Evolutionary conservation across 2,797 vertebrate genomes (phyloP).

Genomic region (Todus mexicanus): DNA sequence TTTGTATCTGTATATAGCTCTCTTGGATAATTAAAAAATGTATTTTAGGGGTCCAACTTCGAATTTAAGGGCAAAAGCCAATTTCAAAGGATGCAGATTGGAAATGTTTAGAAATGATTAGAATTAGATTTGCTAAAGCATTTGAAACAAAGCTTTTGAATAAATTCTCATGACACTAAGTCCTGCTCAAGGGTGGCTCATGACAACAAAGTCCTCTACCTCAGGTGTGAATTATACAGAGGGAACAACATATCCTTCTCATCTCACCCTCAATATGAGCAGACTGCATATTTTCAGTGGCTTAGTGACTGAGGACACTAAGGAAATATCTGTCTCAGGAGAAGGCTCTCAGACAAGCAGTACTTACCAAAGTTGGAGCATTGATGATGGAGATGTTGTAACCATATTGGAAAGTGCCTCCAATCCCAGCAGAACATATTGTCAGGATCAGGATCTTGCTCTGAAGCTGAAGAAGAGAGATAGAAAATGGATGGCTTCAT

Average conservation of each 20-base stretch:
- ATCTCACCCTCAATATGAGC: not conserved
- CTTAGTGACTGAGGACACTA: not conserved
- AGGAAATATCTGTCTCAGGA: not conserved
- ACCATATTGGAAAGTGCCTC: constrained; percentile 92
- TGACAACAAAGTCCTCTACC: not conserved
- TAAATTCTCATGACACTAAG: not conserved
- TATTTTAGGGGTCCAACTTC: not conserved
- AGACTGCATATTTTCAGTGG: not conserved
- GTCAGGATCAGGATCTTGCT: constrained; percentile 79
- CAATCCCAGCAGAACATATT: constrained; percentile 84
- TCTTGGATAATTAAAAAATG: not conserved
- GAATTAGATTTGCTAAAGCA: not conserved
- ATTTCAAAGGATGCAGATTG: not conserved
- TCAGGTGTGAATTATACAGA: not conserved
- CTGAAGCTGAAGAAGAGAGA: constrained; percentile 66
- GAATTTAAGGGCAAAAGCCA: not conserved
- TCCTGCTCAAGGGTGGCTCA: not conserved
- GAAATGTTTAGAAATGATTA: not conserved
- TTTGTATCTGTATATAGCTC: not conserved
- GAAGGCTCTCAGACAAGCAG: not conserved
- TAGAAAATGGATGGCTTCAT: not conserved
- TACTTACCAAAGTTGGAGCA: constrained; percentile 83
- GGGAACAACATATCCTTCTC: not conserved
- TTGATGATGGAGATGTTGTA: constrained; percentile 94
- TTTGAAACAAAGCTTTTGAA: not conserved